Evolutionary conservation across 2,888 invertebrate species (phyloP), one percentile per base, ranked within the genome.

Genomic region (Drosophila algonquin): DNA sequence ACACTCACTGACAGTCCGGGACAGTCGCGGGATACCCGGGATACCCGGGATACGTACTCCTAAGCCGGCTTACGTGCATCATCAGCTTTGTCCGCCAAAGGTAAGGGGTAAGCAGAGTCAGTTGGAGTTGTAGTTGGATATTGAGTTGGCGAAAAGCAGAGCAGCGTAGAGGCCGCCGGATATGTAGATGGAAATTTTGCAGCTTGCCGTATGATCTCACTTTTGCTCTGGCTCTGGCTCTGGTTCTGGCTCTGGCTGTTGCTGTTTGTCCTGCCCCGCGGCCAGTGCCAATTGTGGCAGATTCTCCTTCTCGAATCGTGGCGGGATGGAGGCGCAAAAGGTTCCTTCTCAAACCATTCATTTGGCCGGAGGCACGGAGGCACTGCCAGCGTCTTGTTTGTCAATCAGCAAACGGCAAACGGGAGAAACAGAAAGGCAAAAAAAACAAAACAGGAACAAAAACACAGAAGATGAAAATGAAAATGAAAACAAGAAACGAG

Each of bases 51-150:
- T 48, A 45, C 30, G 71, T 40, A 73, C 68, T 46, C 60, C 71
- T 83, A 83, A 83, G 83, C 87, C 85, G 83, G 83, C 83, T 87
- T 83, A 82, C 63, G 68, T 63, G 68, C 30, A 56, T 18, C 50
- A 21, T n/a, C 63, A 64, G 58, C 61, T 58, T 47, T 56, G 32
- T 18, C 40, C 51, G 16, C 52, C 40, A 14, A 40, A 40, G 40
- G 14, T 6, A 40, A 40, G 40, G 40, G 40, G 40, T 40, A 40
- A 14, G 40, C 40, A 14, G 40, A 40, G 40, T 40, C 40, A 40
- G 40, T 40, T 40, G 40, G 40, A 30, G 30, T 30, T 8, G 30
- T 0, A 30, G 2, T 30, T 30, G 30, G 8, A 27, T 1, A 6
- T 27, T 6, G 27, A 30, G 27, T 27, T 27, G 24, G 24, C 24